Evolutionary conservation across 2,888 invertebrate genomes (phyloP).

Genomic region (Sarcophaga carnaria): DNA sequence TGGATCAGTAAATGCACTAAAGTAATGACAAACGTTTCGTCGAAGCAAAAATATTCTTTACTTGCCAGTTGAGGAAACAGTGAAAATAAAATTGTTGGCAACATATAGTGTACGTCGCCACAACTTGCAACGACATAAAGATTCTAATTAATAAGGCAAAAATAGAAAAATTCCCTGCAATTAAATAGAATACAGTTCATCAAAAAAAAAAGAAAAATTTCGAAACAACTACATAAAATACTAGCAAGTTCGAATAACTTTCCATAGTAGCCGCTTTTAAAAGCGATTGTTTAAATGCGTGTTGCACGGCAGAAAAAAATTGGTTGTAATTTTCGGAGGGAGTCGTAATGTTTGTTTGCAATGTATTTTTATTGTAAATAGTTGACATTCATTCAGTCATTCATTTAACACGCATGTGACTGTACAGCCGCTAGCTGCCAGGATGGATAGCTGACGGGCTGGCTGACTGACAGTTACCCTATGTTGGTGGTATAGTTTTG

Average conservation of each 20-base stretch:
- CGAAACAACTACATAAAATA: no score
- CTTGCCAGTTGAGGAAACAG: neutral
- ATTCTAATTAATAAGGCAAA: conserved; percentile 9
- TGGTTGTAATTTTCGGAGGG: neutral
- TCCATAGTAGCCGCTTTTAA: no score
- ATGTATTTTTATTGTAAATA: neutral
- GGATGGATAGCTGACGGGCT: neutral
- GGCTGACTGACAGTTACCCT: neutral
- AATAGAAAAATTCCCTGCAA: neutral
- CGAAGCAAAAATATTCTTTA: no score
- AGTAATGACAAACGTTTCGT: no score
- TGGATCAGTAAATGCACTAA: no score
- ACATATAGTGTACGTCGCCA: neutral
- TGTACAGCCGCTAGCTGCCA: no score
- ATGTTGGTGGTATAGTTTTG: conserved; percentile 18
- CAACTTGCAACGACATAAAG: neutral
- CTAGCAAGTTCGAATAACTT: no score
- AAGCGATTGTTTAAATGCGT: no score
- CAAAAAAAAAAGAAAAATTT: neutral
- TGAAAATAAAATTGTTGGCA: neutral
- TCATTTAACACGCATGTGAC: no score
- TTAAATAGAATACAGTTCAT: no score
- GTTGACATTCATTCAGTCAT: no score
- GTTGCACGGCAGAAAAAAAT: neutral
- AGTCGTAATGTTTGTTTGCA: neutral